phyloP scores from a whole-genome alignment of 2,113 vertebrate species.

The Lophura nycthemera region DNA sequence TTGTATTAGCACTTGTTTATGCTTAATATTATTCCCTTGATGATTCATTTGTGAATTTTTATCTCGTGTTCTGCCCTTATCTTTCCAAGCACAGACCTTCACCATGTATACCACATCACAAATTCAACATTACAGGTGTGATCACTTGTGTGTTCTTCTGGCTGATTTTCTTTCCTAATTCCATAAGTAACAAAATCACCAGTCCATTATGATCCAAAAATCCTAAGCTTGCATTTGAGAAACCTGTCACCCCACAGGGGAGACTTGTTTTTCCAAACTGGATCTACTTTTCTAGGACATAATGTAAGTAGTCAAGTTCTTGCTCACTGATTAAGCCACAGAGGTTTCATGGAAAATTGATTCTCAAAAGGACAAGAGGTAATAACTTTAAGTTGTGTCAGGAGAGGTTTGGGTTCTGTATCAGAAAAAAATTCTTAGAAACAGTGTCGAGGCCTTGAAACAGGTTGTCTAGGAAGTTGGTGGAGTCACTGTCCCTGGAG shows the following conservation, averaged over 20 bases:
- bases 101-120: neutral
- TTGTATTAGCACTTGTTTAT: neutral
- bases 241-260: neutral
- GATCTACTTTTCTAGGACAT: neutral
- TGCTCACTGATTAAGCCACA: neutral
- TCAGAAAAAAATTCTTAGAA: too few species aligned
- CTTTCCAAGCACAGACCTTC: neutral
- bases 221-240: neutral
- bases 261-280: neutral
- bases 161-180: neutral
- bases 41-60: conserved; percentile 17
- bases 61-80: neutral
- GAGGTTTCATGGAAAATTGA: neutral
- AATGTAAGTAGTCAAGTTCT: neutral
- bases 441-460: too few species aligned
- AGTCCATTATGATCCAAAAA: neutral
- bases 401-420: too few species aligned
- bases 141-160: neutral
- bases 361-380: too few species aligned
- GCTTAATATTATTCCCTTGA: neutral
- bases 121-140: neutral
- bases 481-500: too few species aligned
- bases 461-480: too few species aligned
- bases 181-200: neutral
- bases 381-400: too few species aligned